A percentile compares a stretch with the other conserved stretches of the same genome.
Conservation (phyloP, 2,888 invertebrate genomes). For the Resseliella maxima region DNA sequence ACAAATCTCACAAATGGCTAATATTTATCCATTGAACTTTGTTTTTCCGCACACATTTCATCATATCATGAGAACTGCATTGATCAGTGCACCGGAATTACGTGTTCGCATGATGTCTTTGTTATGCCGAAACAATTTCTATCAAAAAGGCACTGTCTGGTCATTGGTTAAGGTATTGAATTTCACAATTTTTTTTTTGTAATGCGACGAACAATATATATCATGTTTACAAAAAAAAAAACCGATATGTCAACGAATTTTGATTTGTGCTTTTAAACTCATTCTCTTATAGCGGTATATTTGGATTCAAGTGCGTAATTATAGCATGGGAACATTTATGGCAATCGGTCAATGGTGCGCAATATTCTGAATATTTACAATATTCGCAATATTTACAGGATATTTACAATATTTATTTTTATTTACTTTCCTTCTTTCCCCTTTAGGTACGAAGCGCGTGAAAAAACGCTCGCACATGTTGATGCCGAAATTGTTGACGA, state of each 20-base stretch:
- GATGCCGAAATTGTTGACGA: slow-evolving; percentile 18
- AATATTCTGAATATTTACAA: no score
- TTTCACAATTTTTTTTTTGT: neutral
- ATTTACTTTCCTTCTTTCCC: no score
- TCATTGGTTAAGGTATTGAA: slow-evolving; percentile 16
- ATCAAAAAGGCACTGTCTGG: neutral
- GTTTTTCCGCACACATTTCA: neutral
- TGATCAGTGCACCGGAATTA: neutral
- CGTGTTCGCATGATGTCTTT: neutral
- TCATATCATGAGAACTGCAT: neutral
- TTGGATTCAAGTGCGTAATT: slow-evolving; percentile 11
- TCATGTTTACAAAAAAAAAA: no score
- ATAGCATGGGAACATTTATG: slow-evolving; percentile 10
- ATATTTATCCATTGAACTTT: slow-evolving; percentile 3
- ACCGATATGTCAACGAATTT: no score
- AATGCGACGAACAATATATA: no score
- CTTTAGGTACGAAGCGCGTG: neutral
- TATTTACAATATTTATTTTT: no score
- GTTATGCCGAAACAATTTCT: neutral
- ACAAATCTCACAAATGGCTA: neutral
- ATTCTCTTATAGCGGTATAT: neutral
- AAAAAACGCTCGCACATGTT: slow-evolving; percentile 23
- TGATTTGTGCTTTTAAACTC: neutral
- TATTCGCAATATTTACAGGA: no score
- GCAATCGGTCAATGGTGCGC: slow-evolving; percentile 1